These are phyloP conservation scores for Deilephila elpenor DNA, from an alignment of 2,888 invertebrate species.

Conservation along the genomic window DNA sequence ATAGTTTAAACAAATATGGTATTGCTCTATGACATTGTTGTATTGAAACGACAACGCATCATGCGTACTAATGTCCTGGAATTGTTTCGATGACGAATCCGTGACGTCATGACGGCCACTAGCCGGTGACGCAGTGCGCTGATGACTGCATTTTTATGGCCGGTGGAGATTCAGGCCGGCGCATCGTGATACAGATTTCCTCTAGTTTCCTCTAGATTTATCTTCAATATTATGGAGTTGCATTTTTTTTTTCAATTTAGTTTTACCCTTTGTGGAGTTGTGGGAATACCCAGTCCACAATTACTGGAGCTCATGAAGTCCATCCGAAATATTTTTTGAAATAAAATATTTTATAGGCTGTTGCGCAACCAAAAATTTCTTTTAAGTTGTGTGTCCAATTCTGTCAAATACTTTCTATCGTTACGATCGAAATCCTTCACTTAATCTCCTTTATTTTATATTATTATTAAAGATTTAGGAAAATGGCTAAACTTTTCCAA, in stretches of 20 bases:
- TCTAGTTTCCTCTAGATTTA: conserved; percentile 7
- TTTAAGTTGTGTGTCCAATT: too few species aligned
- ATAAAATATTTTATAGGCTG: too few species aligned
- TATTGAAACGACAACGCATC: background rate
- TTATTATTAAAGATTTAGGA: too few species aligned
- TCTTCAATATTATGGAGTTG: background rate
- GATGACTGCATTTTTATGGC: conserved; percentile 12
- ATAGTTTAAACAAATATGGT: background rate
- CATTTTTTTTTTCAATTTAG: too few species aligned
- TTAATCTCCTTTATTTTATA: too few species aligned
- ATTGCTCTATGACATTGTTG: background rate
- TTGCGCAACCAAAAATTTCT: too few species aligned
- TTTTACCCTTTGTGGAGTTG: too few species aligned
- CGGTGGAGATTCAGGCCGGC: background rate
- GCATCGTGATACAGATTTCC: background rate
- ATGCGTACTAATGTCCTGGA: conserved; percentile 26
- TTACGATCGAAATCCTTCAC: too few species aligned
- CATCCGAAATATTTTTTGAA: too few species aligned
- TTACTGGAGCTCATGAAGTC: too few species aligned
- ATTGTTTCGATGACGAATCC: conserved; percentile 12
- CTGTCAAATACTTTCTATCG: too few species aligned
- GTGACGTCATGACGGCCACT: conserved; percentile 4
- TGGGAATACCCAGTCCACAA: too few species aligned
- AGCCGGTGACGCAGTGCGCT: conserved; percentile 4
- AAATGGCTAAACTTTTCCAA: background rate